phyloP scores from a whole-genome alignment of 2,113 vertebrate genomes.

The Tragelaphus strepsiceros region DNA sequence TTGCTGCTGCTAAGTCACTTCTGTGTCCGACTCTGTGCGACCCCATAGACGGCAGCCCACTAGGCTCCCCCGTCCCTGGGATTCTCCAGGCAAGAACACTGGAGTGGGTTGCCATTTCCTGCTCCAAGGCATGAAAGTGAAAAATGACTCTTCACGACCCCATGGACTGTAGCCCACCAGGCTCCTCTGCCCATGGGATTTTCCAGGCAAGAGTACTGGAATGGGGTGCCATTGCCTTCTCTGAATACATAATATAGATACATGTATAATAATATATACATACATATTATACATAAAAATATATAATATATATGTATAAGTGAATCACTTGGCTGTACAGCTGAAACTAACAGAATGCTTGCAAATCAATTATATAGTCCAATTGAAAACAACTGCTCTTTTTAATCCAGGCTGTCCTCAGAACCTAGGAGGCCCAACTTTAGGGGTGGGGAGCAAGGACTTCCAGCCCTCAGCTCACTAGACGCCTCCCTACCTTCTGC shows the following conservation, averaged over 20 bases:
- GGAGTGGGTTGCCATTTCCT: too few species aligned
- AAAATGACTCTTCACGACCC: too few species aligned
- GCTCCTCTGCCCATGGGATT: too few species aligned
- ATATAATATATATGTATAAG: background rate
- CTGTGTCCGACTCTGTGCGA: too few species aligned
- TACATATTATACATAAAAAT: background rate
- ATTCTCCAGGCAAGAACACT: too few species aligned
- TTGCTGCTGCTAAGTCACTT: too few species aligned
- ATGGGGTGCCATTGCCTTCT: too few species aligned
- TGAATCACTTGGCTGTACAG: background rate
- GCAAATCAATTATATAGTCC: background rate
- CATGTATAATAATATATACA: background rate
- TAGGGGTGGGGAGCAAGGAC: rapidly evolving
- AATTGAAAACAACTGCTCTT: background rate
- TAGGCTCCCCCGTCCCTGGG: too few species aligned
- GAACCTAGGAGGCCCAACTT: background rate
- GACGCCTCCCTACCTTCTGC: background rate
- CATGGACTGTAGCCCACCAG: too few species aligned
- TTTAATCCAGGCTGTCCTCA: rapidly evolving
- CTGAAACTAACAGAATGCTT: background rate
- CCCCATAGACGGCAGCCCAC: too few species aligned
- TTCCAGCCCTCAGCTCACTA: background rate
- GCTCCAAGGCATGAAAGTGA: too few species aligned
- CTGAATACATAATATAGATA: background rate
- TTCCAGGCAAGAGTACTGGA: too few species aligned